Evolutionary conservation across 2,797 vertebrate species (phyloP).

Genomic region (Yasuhikotakia modesta): DNA sequence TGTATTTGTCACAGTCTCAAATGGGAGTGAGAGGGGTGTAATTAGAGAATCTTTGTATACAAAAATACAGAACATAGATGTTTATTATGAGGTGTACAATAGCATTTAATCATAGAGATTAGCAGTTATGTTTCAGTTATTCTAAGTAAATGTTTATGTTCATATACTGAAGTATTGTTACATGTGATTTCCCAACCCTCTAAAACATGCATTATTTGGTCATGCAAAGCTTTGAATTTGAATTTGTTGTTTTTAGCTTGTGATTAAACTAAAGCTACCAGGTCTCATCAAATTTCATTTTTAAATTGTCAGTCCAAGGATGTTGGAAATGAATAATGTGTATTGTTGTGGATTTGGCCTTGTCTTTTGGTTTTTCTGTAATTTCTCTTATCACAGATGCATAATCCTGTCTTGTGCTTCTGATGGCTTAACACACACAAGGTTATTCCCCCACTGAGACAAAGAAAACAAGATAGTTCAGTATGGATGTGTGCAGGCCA

Average conservation of each 20-base stretch:
- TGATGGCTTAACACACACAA: slow-evolving; percentile 35
- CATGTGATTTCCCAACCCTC: neutral
- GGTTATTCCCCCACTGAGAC: slow-evolving; percentile 65
- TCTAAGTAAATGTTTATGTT: neutral
- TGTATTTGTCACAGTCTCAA: slow-evolving; percentile 72
- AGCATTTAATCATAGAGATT: neutral
- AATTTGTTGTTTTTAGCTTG: neutral
- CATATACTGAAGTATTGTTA: neutral
- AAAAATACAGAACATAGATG: neutral
- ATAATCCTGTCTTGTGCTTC: slow-evolving; percentile 53
- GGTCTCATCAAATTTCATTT: neutral
- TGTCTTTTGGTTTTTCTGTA: slow-evolving; percentile 54
- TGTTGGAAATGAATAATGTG: slow-evolving; percentile 33
- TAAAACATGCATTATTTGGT: neutral
- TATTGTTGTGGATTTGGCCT: slow-evolving; percentile 41
- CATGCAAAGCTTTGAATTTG: too few species aligned
- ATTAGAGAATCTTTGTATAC: neutral
- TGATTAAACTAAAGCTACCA: neutral
- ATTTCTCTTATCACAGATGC: slow-evolving; percentile 18
- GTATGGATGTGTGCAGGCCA: slow-evolving; percentile 65
- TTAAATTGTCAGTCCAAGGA: slow-evolving; percentile 38
- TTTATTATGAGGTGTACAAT: neutral
- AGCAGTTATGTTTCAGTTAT: neutral
- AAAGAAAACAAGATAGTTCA: slow-evolving; percentile 64
- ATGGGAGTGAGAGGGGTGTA: too few species aligned